These are phyloP conservation scores for Petroica traversi DNA, from an alignment of 2,113 vertebrate species.

Conservation along the genomic window DNA sequence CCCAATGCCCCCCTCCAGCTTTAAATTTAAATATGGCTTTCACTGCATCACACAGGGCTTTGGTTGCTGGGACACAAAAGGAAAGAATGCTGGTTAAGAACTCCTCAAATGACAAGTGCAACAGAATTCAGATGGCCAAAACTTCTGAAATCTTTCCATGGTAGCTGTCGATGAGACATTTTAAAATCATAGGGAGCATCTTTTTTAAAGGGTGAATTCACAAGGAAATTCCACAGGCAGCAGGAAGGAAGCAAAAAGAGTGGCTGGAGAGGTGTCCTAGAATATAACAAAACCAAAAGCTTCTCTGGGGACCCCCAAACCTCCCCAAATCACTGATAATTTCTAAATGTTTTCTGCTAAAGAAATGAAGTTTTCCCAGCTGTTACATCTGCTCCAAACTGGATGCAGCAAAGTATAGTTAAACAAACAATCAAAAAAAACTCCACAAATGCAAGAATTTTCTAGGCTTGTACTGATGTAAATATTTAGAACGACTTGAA, in stretches of 20 bases:
- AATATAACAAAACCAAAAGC: background rate
- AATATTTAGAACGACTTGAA: background rate
- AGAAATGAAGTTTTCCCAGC: background rate
- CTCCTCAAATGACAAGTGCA: background rate
- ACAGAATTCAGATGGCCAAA: background rate
- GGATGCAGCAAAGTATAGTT: background rate
- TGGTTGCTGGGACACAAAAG: background rate
- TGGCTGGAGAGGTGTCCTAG: background rate
- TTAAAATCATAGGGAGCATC: background rate
- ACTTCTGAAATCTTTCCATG: background rate
- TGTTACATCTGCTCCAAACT: background rate
- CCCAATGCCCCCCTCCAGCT: background rate
- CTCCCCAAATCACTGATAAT: background rate
- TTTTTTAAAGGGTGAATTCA: background rate
- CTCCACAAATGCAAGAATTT: background rate
- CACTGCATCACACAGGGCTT: background rate
- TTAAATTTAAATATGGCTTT: background rate
- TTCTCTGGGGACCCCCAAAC: background rate
- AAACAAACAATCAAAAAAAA: background rate
- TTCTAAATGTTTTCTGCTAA: background rate
- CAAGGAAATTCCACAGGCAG: background rate
- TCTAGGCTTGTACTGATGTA: background rate
- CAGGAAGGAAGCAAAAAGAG: background rate
- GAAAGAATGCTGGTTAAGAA: background rate
- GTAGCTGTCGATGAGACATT: background rate